These are phyloP conservation scores for Propsilocerus akamusi DNA, from an alignment of 1,140 invertebrate species.

Conservation along the genomic window DNA sequence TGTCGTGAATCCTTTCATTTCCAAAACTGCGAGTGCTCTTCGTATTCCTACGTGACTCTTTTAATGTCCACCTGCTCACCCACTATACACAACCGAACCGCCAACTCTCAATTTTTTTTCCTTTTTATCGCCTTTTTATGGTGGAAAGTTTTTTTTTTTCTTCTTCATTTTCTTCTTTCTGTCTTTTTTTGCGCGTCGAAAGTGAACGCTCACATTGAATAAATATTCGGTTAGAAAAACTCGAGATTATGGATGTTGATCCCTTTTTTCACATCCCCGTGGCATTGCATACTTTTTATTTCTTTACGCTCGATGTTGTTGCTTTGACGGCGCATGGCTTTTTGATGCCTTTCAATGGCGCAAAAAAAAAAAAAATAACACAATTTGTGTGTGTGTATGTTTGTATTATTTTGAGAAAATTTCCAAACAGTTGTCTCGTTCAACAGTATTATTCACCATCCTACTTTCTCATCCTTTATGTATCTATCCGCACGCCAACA, in stretches of 20 bases:
- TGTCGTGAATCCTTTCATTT: no score
- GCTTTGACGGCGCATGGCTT: not conserved
- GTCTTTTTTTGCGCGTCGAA: not conserved
- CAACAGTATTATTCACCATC: not conserved
- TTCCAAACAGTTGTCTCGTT: not conserved
- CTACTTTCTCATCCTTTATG: not conserved
- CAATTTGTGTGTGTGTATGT: no score
- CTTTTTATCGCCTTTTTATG: slow-evolving; percentile 2
- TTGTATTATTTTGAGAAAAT: no score
- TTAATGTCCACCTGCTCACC: not conserved
- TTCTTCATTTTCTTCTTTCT: not conserved
- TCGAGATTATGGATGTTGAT: slow-evolving; percentile 1
- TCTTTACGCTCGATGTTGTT: not conserved
- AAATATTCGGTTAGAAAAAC: not conserved
- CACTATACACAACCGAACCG: not conserved
- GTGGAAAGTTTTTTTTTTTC: not conserved
- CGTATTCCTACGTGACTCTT: slow-evolving; percentile 1
- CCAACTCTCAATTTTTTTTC: not conserved
- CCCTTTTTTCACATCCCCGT: not conserved
- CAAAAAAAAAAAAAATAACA: not conserved
- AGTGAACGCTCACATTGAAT: not conserved
- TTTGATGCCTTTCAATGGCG: not conserved
- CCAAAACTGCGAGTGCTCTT: no score
- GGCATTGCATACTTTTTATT: not conserved
- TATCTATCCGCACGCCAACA: no score